Conservation (phyloP, 2,888 invertebrate species). For the Bhutanitis thaidina region DNA sequence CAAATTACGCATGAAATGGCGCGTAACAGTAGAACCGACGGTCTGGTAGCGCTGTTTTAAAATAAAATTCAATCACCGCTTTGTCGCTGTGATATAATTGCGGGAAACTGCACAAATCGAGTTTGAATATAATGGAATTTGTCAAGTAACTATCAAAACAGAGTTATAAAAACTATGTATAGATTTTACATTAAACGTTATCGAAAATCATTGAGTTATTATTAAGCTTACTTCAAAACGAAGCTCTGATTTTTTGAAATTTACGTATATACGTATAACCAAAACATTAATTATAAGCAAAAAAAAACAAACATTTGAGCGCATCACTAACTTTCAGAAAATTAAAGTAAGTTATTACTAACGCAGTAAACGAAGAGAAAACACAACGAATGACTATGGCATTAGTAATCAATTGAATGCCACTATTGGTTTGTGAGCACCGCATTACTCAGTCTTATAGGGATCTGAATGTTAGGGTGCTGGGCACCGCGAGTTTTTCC, state of each 20-base stretch:
- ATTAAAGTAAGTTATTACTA: too few species aligned
- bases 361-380: conserved; percentile 5
- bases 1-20: conserved; percentile 76
- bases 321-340: too few species aligned
- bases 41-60: conserved; percentile 60
- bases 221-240: too few species aligned
- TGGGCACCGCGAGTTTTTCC: conserved; percentile 56
- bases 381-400: conserved; percentile 17
- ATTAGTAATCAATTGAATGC: conserved; percentile 20
- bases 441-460: conserved; percentile 24
- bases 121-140: neutral
- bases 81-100: conserved; percentile 57
- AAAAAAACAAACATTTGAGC: too few species aligned
- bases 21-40: conserved; percentile 63
- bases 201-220: too few species aligned
- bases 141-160: neutral
- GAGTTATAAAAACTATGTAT: neutral
- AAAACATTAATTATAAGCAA: too few species aligned
- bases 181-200: too few species aligned
- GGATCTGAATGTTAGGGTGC: conserved; percentile 41
- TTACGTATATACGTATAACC: too few species aligned
- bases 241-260: too few species aligned
- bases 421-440: conserved; percentile 19
- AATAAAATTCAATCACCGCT: conserved; percentile 65
- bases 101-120: conserved; percentile 36